Base-by-base conservation (phyloP, 2,797 vertebrate species). In the Periophthalmus magnuspinnatus region DNA sequence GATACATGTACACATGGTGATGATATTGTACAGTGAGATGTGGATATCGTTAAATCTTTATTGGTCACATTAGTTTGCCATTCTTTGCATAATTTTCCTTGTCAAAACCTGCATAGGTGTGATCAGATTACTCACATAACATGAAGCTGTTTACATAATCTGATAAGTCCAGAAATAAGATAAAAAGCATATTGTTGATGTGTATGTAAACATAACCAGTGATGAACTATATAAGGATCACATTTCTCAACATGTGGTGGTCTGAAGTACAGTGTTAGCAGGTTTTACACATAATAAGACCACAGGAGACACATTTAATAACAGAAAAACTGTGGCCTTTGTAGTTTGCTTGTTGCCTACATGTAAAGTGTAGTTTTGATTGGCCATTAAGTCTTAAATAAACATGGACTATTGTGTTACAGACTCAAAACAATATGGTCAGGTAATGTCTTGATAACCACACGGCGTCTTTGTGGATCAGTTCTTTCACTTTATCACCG, bases 401-500 rank as follows among this genome's bases (percentile, higher is more conserved):
- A 64, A 58, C 55, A 66, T 9, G 6, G 6, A 68, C 0, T 11
- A 11, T 21, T 38, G 5, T 61, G 8, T 5, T 65, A 22, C 38
- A 60, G 62, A 74, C 34, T 71, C 19, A 10, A 61, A 61, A 38
- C 7, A 21, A 38, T 38, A 36, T 21, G 6, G 6, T 59, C 28
- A 22, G 17, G n/a, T 36, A 34, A 14, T 17, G 58, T 11, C 16
- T 36, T 10, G 10, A 17, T 22, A 24, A 47, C 17, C 61, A 16
- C n/a, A 34, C 54, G 6, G 7, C 19, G 24, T 67, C 50, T 56
- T 36, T 17, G 10, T 38, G n/a, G n/a, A 67, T 55, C 65, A 24
- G 19, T 6, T 56, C 52, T 41, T 33, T 67, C 65, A 36, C 52
- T 67, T 67, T 38, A 67, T 67, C 38, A 67, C 33, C 50, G 38